Conservation (phyloP, 2,888 invertebrate species). For the Neocrepidodera transversa region DNA sequence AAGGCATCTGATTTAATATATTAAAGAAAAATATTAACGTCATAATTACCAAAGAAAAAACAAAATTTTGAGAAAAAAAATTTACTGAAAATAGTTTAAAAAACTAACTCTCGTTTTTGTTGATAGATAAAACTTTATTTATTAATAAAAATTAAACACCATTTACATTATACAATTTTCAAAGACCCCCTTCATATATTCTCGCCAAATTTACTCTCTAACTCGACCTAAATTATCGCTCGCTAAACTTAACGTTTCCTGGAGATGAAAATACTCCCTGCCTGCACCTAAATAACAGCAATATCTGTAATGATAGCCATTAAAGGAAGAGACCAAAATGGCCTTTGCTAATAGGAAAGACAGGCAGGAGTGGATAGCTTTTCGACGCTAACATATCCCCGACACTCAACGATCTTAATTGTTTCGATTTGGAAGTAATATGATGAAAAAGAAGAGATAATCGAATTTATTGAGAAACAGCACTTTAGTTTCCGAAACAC, state of each 20-base stretch:
- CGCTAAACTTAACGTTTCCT: slow-evolving; percentile 1
- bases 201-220: not conserved
- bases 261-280: slow-evolving; percentile 20
- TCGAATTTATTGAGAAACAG: not conserved
- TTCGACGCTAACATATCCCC: slow-evolving; percentile 27
- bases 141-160: too few species aligned
- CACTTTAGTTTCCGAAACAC: too few species aligned
- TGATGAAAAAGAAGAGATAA: not conserved
- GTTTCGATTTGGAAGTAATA: slow-evolving; percentile 27
- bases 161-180: too few species aligned
- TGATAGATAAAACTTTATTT: too few species aligned
- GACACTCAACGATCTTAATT: slow-evolving; percentile 23
- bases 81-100: too few species aligned
- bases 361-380: slow-evolving; percentile 28
- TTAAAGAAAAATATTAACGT: too few species aligned
- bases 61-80: too few species aligned
- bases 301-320: slow-evolving; percentile 33
- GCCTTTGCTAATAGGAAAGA: slow-evolving; percentile 29
- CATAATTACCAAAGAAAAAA: too few species aligned
- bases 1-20: too few species aligned
- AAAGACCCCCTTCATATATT: too few species aligned
- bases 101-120: too few species aligned
- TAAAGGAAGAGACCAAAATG: slow-evolving; percentile 30
- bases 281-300: slow-evolving; percentile 33
- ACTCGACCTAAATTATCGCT: not conserved